phyloP scores from a whole-genome alignment of 2,888 invertebrate species.

The Mythimna ferrago region DNA sequence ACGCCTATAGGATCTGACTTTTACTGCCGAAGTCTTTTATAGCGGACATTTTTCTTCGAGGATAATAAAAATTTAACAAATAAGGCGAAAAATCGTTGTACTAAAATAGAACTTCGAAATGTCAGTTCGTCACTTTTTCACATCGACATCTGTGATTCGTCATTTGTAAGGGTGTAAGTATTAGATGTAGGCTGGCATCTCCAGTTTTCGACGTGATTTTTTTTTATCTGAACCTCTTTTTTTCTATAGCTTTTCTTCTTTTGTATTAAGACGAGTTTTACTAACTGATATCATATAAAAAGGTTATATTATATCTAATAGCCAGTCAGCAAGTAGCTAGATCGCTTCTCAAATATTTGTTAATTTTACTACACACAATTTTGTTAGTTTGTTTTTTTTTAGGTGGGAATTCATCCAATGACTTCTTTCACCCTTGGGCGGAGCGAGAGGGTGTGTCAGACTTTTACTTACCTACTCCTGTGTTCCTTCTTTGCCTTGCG shows the following conservation, averaged over 20 bases:
- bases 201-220: not conserved
- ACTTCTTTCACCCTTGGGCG: no score
- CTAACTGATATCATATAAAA: no score
- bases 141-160: constrained; percentile 36
- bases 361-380: not conserved
- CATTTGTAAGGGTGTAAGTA: not conserved
- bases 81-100: constrained; percentile 22
- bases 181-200: not conserved
- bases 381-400: not conserved
- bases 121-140: constrained; percentile 37
- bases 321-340: no score
- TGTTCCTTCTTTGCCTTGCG: no score
- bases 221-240: no score
- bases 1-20: constrained; percentile 30
- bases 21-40: constrained; percentile 53
- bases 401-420: no score
- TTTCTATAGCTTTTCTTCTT: not conserved
- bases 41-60: constrained; percentile 39
- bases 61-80: constrained; percentile 46
- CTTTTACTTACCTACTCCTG: no score
- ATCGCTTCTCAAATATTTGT: not conserved
- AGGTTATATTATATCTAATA: not conserved
- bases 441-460: no score
- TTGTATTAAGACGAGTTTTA: not conserved
- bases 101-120: constrained; percentile 29